These are phyloP conservation scores for Meiosimyza decipiens DNA, from an alignment of 2,888 invertebrate genomes.

Conservation along the genomic window DNA sequence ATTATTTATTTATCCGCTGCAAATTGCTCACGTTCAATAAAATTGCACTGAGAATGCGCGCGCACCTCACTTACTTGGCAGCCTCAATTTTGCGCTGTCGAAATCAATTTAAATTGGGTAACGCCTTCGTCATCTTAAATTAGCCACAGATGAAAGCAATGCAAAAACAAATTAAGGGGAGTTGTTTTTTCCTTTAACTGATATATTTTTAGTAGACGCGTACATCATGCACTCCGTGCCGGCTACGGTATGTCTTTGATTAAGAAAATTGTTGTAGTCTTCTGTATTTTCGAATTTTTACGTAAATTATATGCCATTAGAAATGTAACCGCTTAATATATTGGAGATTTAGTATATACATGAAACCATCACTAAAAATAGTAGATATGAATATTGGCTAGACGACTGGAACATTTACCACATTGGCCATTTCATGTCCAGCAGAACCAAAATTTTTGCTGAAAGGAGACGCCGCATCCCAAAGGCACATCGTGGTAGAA, in stretches of 20 bases:
- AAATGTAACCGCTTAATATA: no score
- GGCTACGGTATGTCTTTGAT: no score
- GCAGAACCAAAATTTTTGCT: no score
- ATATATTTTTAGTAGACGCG: background rate
- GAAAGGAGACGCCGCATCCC: no score
- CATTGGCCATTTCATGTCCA: no score
- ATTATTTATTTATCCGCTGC: constrained; percentile 13
- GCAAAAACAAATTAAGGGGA: background rate
- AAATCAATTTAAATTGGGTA: constrained; percentile 36
- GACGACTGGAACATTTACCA: no score
- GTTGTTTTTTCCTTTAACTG: constrained; percentile 1
- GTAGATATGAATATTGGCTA: no score
- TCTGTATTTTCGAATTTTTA: background rate
- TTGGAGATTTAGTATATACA: no score
- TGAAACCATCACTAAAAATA: no score
- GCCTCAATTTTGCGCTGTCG: constrained; percentile 11
- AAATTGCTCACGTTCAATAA: constrained; percentile 7
- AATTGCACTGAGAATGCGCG: constrained; percentile 21
- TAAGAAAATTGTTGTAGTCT: no score
- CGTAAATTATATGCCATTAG: background rate
- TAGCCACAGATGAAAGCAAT: constrained; percentile 32
- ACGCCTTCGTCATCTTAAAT: constrained; percentile 33
- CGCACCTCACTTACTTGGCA: background rate
- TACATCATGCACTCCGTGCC: no score
- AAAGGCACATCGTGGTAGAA: no score